phyloP scores from a whole-genome alignment of 2,888 invertebrate species.

The Epirrita christyi region DNA sequence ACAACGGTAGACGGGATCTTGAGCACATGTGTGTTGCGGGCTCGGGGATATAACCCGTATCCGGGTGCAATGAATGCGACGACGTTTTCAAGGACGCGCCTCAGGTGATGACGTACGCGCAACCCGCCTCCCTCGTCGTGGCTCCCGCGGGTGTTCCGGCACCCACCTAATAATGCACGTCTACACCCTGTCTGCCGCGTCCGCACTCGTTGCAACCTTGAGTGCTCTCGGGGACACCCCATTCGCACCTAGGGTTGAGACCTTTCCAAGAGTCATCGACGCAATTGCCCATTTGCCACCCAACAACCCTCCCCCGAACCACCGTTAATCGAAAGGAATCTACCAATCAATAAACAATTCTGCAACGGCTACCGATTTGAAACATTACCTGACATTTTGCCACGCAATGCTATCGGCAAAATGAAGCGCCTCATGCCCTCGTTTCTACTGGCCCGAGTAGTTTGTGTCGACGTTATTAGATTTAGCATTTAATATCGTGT shows the following conservation, averaged over 20 bases:
- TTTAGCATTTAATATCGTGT: conserved; percentile 57
- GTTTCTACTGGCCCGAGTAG: conserved; percentile 28
- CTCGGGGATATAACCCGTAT: conserved; percentile 76
- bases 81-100: conserved; percentile 83
- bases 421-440: conserved; percentile 7
- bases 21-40: conserved; percentile 64
- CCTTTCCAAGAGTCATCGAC: conserved; percentile 25
- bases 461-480: conserved; percentile 48
- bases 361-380: conserved; percentile 1
- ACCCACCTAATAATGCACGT: conserved; percentile 86
- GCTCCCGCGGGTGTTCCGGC: conserved; percentile 79
- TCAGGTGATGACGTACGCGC: conserved; percentile 84
- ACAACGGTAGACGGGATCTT: conserved; percentile 60
- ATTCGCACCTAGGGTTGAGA: conserved; percentile 34
- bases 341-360: conserved; percentile 1
- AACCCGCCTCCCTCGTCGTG: conserved; percentile 67
- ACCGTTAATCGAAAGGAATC: conserved; percentile 10
- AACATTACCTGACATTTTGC: conserved; percentile 5
- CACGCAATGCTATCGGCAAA: conserved; percentile 12
- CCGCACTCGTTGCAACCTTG: conserved; percentile 82
- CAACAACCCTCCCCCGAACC: conserved; percentile 12
- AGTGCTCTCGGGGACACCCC: conserved; percentile 69
- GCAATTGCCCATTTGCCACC: conserved; percentile 17
- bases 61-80: conserved; percentile 85
- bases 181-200: conserved; percentile 82